These are phyloP conservation scores for Alviniconcha strummeri DNA, from an alignment of 2,888 invertebrate species.

Conservation along the genomic window DNA sequence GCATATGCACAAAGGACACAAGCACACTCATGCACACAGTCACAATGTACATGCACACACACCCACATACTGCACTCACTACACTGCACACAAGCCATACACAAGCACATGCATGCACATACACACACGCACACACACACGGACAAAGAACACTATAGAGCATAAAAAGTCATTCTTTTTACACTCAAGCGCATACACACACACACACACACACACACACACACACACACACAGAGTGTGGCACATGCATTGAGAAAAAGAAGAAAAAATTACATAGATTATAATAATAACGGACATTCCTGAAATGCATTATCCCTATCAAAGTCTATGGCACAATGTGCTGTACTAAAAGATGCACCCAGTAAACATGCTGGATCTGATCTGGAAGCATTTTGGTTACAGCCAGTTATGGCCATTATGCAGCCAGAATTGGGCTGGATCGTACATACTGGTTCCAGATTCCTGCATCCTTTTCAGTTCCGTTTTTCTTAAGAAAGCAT, in stretches of 20 bases:
- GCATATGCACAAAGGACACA: neutral
- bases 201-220: conserved; percentile 15
- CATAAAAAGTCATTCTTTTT: neutral
- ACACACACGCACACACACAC: conserved; percentile 17
- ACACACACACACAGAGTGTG: neutral
- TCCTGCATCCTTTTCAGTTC: too few species aligned
- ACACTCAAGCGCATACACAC: conserved; percentile 1
- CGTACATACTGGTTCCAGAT: too few species aligned
- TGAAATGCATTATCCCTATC: too few species aligned
- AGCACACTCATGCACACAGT: neutral
- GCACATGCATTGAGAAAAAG: neutral
- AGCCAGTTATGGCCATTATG: too few species aligned
- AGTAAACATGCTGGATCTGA: neutral
- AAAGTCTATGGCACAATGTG: too few species aligned
- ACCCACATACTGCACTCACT: neutral
- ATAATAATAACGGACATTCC: too few species aligned
- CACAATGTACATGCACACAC: neutral
- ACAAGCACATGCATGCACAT: conserved; percentile 1
- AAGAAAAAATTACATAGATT: neutral
- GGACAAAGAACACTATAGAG: neutral
- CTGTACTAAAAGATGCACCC: neutral
- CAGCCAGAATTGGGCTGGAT: too few species aligned
- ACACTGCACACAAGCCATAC: neutral
- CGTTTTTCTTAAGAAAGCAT: too few species aligned
- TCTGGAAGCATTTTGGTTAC: neutral